Base-by-base conservation (phyloP, 2,888 invertebrate species). In the Plusia festucae region DNA sequence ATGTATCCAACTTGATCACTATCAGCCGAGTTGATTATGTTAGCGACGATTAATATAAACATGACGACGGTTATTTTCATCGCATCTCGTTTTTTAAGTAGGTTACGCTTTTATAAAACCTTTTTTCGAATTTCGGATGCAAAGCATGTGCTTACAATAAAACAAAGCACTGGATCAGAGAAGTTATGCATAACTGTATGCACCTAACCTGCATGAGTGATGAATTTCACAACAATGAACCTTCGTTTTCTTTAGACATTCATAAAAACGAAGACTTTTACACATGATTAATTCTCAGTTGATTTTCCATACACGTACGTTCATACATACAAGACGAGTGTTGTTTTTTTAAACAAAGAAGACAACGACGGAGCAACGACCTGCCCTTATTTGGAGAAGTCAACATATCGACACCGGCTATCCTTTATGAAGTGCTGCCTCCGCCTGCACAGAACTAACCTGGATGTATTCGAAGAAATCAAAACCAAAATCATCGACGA, bases 261-360 rank as follows among this genome's bases (percentile, higher is more conserved):
- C 77, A 83, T 82, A 85, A 85, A 83, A 82, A 79, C 60, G 63
- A 82, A 82, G 73, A 82, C 85, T 87, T 86, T 87, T 83, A 86
- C 82, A 85, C 81, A 85, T 88, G 87, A 86, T 85, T 88, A 85
- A 86, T 84, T 85, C 81, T 79, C 80, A 85, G 84, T 90, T 90
- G 82, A 81, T 84, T 88, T 90, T 90, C 91, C 88, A 85, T 86
- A 83, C 92, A 91, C 90, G 92, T 89, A 85, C 85, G 83, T 85
- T 84, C 76, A 78, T 81, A 80, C 78, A 72, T 79, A 71, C 74
- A 74, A 89, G 88, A 88, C 88, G 88, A 88, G 89, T 89, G 88
- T 90, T 90, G 84, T 87, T 88, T 90, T 90, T 92, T 91, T 88
- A 86, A 93, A 93, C 93, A 93, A 93, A 93, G 91, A 88, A 84